Evolutionary conservation across 1,140 invertebrate genomes (phyloP).

Genomic region (Hylaeus anthracinus): DNA sequence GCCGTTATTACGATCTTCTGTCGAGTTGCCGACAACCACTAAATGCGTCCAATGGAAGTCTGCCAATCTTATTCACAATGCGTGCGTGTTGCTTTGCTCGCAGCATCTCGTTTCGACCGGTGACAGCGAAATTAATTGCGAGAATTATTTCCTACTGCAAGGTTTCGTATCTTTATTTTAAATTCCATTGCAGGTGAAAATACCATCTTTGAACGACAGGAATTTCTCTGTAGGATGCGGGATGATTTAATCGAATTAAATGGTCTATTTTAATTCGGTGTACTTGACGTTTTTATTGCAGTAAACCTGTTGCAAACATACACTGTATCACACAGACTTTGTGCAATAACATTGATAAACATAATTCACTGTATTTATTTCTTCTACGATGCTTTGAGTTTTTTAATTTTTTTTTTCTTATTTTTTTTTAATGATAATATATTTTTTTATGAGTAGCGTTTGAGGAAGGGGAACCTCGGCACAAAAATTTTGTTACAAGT

Average conservation of each 20-base stretch:
- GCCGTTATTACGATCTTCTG: slow-evolving; percentile 15
- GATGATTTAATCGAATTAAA: neutral
- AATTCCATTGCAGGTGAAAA: neutral
- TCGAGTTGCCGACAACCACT: slow-evolving; percentile 8
- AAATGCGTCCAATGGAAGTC: slow-evolving; percentile 30
- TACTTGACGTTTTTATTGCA: no score
- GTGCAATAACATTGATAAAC: no score
- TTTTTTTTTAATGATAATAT: no score
- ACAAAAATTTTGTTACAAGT: neutral
- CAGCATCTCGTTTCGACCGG: slow-evolving; percentile 3
- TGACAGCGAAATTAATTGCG: no score
- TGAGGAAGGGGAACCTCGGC: no score
- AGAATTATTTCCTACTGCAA: neutral
- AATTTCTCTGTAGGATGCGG: neutral
- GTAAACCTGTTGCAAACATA: no score
- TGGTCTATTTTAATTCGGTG: no score
- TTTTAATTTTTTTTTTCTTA: no score
- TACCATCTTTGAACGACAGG: neutral
- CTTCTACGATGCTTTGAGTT: neutral
- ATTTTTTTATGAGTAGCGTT: no score
- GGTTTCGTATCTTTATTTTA: neutral
- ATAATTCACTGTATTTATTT: neutral
- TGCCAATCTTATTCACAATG: slow-evolving; percentile 26
- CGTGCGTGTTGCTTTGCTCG: neutral
- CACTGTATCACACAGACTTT: no score